Evolutionary conservation across 2,113 vertebrate species (phyloP).

Genomic region (Orcinus orca): DNA sequence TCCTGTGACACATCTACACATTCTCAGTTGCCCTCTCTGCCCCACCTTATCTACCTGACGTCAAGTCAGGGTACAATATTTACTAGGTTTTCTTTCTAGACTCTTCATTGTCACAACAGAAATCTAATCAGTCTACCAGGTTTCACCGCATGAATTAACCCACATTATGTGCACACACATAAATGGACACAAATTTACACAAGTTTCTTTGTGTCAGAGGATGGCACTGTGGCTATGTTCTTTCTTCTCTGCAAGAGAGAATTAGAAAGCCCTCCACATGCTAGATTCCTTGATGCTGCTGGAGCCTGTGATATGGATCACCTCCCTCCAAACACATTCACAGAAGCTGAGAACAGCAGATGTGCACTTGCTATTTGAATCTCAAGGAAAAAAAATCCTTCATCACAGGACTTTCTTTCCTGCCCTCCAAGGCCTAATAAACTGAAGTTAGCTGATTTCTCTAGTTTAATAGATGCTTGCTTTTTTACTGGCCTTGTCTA

Average conservation of each 20-base stretch:
- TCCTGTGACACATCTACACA: not conserved
- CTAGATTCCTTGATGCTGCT: not conserved
- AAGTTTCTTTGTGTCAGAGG: constrained; percentile 8
- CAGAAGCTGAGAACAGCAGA: constrained; percentile 49
- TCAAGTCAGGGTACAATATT: not conserved
- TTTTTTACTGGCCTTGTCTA: constrained; percentile 52
- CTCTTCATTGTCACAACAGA: not conserved
- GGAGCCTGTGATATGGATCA: not conserved
- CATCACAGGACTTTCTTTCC: constrained; percentile 27
- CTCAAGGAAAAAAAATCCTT: constrained; percentile 28
- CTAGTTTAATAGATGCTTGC: constrained; percentile 38
- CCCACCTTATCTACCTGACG: not conserved
- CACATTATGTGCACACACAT: not conserved
- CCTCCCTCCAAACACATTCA: constrained; percentile 42
- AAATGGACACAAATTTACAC: not conserved
- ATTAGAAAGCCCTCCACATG: constrained; percentile 6
- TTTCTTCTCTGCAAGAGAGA: constrained; percentile 33
- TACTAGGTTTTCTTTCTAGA: constrained; percentile 8
- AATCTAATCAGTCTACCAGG: not conserved
- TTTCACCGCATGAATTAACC: not conserved
- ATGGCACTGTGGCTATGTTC: not conserved
- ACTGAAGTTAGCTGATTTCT: constrained; percentile 52
- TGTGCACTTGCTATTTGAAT: constrained; percentile 58
- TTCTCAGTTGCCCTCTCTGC: not conserved
- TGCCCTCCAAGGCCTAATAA: constrained; percentile 1